A percentile compares a stretch with the other conserved stretches of the same genome.
phyloP scores from a whole-genome alignment of 2,888 invertebrate genomes.

The Melinaea marsaeus region DNA sequence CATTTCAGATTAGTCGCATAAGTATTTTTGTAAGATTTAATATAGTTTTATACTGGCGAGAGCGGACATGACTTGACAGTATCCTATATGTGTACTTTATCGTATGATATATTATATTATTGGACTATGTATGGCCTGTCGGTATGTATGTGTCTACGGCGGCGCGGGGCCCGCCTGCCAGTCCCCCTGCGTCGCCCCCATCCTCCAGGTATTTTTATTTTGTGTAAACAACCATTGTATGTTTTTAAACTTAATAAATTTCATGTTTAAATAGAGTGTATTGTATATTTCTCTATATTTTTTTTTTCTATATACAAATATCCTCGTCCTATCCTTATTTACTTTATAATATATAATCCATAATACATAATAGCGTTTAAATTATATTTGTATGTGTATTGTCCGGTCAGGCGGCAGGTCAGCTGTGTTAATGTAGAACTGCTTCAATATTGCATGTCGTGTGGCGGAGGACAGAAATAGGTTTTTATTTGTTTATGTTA shows the following conservation, averaged over 20 bases:
- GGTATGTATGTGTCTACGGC: constrained; percentile 60
- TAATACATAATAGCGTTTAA: constrained; percentile 57
- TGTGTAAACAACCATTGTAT: constrained; percentile 76
- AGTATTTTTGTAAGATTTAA: constrained; percentile 78
- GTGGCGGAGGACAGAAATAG: constrained; percentile 62
- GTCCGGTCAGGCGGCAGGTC: constrained; percentile 61
- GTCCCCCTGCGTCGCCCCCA: constrained; percentile 48
- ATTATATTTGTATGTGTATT: constrained; percentile 62
- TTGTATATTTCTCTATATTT: constrained; percentile 76
- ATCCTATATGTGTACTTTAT: constrained; percentile 75
- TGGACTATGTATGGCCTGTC: constrained; percentile 74
- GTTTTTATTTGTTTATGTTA: constrained; percentile 74
- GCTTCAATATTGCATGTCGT: constrained; percentile 74
- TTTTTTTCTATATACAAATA: constrained; percentile 68
- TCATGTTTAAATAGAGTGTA: constrained; percentile 77
- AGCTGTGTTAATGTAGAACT: constrained; percentile 50
- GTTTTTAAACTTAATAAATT: constrained; percentile 77
- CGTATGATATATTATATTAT: constrained; percentile 75
- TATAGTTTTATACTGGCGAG: constrained; percentile 74
- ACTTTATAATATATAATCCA: constrained; percentile 62
- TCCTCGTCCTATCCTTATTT: constrained; percentile 67
- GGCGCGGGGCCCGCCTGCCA: constrained; percentile 47
- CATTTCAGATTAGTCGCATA: constrained; percentile 76
- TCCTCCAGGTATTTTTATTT: constrained; percentile 76
- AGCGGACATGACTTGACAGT: constrained; percentile 76